A percentile compares a stretch with the other conserved stretches of the same genome.
phyloP scores from a whole-genome alignment of 1,140 invertebrate species.

The Zaprionus tsacasi region DNA sequence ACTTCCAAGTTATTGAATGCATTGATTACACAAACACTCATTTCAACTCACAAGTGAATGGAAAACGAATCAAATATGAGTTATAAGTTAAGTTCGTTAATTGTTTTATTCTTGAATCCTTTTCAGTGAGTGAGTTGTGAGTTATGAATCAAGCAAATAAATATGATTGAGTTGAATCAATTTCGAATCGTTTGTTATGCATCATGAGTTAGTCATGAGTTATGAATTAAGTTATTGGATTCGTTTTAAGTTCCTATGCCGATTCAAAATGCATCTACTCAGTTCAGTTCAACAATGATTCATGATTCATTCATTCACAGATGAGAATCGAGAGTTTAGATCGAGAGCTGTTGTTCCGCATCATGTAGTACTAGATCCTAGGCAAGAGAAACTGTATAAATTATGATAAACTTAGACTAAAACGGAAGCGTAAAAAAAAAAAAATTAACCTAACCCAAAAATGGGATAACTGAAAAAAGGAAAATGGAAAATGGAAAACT shows the following conservation, averaged over 20 bases:
- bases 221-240: background rate
- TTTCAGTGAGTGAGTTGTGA: background rate
- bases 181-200: background rate
- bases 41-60: too few species aligned
- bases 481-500: background rate
- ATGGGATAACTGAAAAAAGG: background rate
- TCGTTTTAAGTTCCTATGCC: conserved; percentile 4
- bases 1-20: background rate
- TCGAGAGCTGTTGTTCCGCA: conserved; percentile 49
- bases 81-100: background rate
- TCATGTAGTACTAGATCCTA: conserved; percentile 62
- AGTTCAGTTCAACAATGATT: conserved; percentile 7
- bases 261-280: background rate
- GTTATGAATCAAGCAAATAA: background rate
- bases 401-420: conserved; percentile 29
- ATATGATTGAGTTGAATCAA: too few species aligned
- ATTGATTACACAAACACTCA: background rate
- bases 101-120: background rate
- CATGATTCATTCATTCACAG: conserved; percentile 5
- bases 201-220: conserved; percentile 4
- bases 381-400: conserved; percentile 68
- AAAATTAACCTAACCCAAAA: background rate
- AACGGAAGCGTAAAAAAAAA: background rate
- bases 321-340: conserved; percentile 23
- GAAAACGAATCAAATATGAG: background rate